These are phyloP conservation scores for Selenia dentaria DNA, from an alignment of 2,888 invertebrate species.

Conservation along the genomic window DNA sequence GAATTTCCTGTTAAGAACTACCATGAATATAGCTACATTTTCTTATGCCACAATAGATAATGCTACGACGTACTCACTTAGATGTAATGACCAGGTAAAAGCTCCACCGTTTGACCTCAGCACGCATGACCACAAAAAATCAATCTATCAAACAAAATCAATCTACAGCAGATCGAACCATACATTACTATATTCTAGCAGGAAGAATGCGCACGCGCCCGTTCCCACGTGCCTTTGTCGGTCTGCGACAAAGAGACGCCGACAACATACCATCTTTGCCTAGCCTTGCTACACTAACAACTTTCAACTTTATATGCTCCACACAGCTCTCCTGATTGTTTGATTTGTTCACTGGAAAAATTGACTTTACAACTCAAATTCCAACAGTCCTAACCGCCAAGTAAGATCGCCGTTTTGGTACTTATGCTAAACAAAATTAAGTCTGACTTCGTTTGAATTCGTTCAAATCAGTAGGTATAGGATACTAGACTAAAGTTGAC, in stretches of 20 bases:
- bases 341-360: constrained; percentile 49
- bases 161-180: constrained; percentile 59
- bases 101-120: constrained; percentile 24
- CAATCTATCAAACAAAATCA: constrained; percentile 54
- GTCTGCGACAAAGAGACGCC: constrained; percentile 76
- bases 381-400: constrained; percentile 37
- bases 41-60: too few relatives aligned
- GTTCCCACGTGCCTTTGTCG: constrained; percentile 84
- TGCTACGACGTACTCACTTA: neutral
- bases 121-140: constrained; percentile 43
- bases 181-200: constrained; percentile 67
- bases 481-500: constrained; percentile 60
- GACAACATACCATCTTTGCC: constrained; percentile 66
- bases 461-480: neutral
- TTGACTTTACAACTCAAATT: constrained; percentile 33
- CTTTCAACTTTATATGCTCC: constrained; percentile 39
- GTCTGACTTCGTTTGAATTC: constrained; percentile 24
- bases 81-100: constrained; percentile 1
- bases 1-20: too few relatives aligned
- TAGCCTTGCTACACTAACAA: constrained; percentile 36
- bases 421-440: constrained; percentile 17
- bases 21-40: too few relatives aligned
- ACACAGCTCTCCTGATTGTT: constrained; percentile 14
- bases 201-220: constrained; percentile 72
- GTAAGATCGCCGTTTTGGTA: neutral